Base-by-base conservation (phyloP, 35 echinoderm and acorn worm species). In the Lytechinus pictus region DNA sequence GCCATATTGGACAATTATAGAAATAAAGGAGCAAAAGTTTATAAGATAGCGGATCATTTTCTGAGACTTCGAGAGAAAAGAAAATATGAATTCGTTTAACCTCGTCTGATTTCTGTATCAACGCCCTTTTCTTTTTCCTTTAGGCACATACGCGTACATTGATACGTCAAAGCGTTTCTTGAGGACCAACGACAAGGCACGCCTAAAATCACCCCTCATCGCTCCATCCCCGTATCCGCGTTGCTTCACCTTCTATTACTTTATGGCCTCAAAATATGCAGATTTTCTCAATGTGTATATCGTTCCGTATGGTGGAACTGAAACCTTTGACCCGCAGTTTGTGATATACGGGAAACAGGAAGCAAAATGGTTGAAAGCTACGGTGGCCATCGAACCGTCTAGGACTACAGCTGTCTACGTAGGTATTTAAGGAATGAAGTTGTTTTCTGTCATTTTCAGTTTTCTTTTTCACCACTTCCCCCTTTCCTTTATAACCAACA, bases 71-170 rank as follows among this genome's bases (percentile, higher is more conserved):
- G 33, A 44, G 33, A 44, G 33, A 44, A 1, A 44, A 44, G 0
- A 44, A 44, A 44, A 44, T 44, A 44, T 44, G 33, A 44, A 44
- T 44, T 1, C 33, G 33, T 44, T 1, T 44, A 44, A n/a, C 2
- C 33, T 44, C 33, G 0, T 44, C 2, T 44, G 33, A 44, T 44
- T 44, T 44, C 1, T 44, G 0, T 44, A 44, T 58, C 9, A 58
- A 58, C 9, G 9, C 9, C 56, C 56, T 9, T 58, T 58, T 58
- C 9, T 10, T 9, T 16, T 2, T 14, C 28, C 88, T 51, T 19
- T 54, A 96, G 96, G 96, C 52, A 87, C 89, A 27, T 96, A 96
- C 94, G 27, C 94, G 16, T 96, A 79, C 86, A 95, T 96, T 7
- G 61, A 96, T 16, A 71, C 94, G 3, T 54, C 94, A 12, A 53